Conservation (phyloP, 2,113 vertebrate genomes). For the Hippolais icterina region DNA sequence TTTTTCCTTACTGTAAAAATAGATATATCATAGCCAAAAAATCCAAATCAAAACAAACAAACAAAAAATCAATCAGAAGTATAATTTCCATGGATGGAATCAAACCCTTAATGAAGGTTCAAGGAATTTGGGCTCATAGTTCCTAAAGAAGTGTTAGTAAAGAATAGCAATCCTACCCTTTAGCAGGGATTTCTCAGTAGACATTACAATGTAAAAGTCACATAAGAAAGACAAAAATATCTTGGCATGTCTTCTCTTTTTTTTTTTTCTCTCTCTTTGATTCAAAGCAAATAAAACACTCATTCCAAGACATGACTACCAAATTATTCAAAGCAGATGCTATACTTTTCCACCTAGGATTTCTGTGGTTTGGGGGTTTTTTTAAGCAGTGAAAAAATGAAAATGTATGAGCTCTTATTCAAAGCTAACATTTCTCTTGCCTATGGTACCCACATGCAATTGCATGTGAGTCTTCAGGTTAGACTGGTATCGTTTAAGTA, state of each 20-base stretch:
- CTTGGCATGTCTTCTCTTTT: not conserved
- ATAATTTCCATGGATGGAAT: not conserved
- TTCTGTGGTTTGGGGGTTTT: not conserved
- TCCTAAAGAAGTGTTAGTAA: not conserved
- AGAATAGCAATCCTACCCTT: not conserved
- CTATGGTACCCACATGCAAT: not conserved
- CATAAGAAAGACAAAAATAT: not conserved
- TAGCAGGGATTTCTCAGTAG: not conserved
- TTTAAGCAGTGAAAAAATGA: not conserved
- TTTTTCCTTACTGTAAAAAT: not conserved
- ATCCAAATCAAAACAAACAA: not conserved
- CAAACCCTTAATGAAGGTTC: not conserved
- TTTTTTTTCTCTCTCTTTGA: not conserved
- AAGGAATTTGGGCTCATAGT: not conserved
- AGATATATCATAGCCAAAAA: no score
- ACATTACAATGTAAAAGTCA: not conserved
- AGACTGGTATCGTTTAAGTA: not conserved
- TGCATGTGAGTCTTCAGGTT: not conserved
- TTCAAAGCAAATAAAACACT: not conserved
- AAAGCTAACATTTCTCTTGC: not conserved
- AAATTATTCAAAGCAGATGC: not conserved
- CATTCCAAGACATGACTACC: not conserved
- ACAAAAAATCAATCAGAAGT: not conserved
- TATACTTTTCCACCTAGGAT: not conserved
- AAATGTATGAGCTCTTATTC: not conserved